phyloP scores from a whole-genome alignment of 2,888 invertebrate species.

The Thereva unica region DNA sequence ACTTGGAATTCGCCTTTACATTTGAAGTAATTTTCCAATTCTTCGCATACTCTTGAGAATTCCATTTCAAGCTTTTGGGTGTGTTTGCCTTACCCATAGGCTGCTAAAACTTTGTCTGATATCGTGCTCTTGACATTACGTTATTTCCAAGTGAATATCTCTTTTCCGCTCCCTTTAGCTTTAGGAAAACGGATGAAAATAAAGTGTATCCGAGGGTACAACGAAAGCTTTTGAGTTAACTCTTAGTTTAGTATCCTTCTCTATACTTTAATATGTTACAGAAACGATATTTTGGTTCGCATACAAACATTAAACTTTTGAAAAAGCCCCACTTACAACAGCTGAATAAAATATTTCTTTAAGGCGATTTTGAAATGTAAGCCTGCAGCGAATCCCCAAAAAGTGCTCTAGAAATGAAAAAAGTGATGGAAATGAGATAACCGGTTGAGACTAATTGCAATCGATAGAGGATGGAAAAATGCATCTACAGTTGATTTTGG shows the following conservation, averaged over 20 bases:
- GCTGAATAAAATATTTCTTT: too few relatives aligned
- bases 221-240: slow-evolving; percentile 29
- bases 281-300: too few relatives aligned
- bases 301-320: too few relatives aligned
- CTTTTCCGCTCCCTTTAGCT: slow-evolving; percentile 1
- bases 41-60: slow-evolving; percentile 3
- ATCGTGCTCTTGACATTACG: background rate
- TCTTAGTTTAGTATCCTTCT: slow-evolving; percentile 21
- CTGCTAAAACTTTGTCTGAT: slow-evolving; percentile 2
- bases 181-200: slow-evolving; percentile 18
- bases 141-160: background rate
- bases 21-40: slow-evolving; percentile 12
- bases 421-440: too few relatives aligned
- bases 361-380: too few relatives aligned
- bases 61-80: background rate
- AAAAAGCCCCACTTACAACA: too few relatives aligned
- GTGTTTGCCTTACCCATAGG: slow-evolving; percentile 1
- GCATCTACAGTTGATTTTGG: too few relatives aligned
- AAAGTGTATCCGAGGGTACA: slow-evolving; percentile 27
- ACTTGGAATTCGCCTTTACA: slow-evolving; percentile 13
- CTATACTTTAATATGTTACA: slow-evolving; percentile 21
- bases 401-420: too few relatives aligned
- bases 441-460: too few relatives aligned
- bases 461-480: too few relatives aligned
- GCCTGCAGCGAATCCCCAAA: too few relatives aligned